Conservation (phyloP, 2,113 vertebrate genomes). For the Ascaphus truei region DNA sequence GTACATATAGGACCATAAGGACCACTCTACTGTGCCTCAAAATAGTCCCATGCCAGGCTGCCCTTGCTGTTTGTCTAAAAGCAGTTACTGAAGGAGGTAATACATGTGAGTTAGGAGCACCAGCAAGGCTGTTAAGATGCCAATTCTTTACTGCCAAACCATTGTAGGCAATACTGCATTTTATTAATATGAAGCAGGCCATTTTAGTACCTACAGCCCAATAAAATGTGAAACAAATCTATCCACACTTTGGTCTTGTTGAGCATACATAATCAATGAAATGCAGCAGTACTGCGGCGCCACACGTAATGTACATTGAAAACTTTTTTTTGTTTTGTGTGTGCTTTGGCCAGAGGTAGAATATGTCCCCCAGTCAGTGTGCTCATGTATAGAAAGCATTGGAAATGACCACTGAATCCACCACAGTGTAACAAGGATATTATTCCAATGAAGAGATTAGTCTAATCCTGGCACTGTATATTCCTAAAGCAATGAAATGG, state of each 20-base stretch:
- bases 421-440: neutral
- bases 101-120: neutral
- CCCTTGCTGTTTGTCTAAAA: neutral
- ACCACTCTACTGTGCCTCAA: too few relatives aligned
- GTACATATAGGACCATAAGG: too few relatives aligned
- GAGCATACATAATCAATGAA: too few relatives aligned
- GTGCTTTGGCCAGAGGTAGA: neutral
- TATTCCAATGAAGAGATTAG: slow-evolving; percentile 21
- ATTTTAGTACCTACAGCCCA: neutral
- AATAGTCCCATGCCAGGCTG: too few relatives aligned
- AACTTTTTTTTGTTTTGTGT: too few relatives aligned
- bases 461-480: neutral
- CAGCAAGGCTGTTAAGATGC: neutral
- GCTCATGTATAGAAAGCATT: neutral
- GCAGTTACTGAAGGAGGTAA: neutral
- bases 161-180: neutral
- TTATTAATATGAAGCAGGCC: neutral
- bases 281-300: too few relatives aligned
- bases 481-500: slow-evolving; percentile 12
- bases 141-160: neutral
- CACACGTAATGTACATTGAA: too few relatives aligned
- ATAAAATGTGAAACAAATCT: slow-evolving; percentile 8
- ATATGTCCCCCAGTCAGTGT: neutral
- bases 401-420: neutral
- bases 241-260: neutral